These are phyloP conservation scores for Drosophila paranaensis DNA, from an alignment of 2,888 invertebrate species.

Conservation along the genomic window DNA sequence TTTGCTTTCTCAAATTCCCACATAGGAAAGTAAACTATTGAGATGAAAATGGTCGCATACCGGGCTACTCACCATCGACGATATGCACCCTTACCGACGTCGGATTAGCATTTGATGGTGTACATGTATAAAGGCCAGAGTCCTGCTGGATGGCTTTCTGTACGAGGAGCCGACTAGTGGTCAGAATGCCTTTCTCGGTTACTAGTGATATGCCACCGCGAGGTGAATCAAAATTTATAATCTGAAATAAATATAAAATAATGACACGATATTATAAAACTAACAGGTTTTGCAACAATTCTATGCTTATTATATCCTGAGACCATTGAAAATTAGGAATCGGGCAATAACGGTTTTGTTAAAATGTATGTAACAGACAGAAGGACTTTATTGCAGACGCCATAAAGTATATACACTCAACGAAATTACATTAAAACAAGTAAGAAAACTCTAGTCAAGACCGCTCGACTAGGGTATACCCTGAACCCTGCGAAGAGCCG, in stretches of 20 bases:
- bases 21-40: slow-evolving; percentile 9
- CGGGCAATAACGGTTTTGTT: too few species aligned
- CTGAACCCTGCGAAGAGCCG: too few species aligned
- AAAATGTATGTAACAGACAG: too few species aligned
- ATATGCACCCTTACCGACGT: slow-evolving; percentile 93
- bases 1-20: background rate
- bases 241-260: slow-evolving; percentile 84
- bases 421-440: too few species aligned
- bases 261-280: background rate
- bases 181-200: slow-evolving; percentile 93
- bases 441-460: too few species aligned
- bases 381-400: too few species aligned
- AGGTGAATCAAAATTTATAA: slow-evolving; percentile 95
- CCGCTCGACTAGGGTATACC: too few species aligned
- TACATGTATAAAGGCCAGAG: slow-evolving; percentile 93
- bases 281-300: too few species aligned
- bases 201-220: slow-evolving; percentile 94
- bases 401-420: too few species aligned
- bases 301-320: too few species aligned
- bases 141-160: slow-evolving; percentile 92
- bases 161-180: slow-evolving; percentile 92
- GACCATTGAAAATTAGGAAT: too few species aligned
- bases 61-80: slow-evolving; percentile 90
- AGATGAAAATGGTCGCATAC: slow-evolving; percentile 66
- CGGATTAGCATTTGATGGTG: slow-evolving; percentile 92